Percentiles rank a stretch among this genome's conserved stretches.
phyloP scores from a whole-genome alignment of 1,140 invertebrate genomes.

The Zaprionus tsacasi region DNA sequence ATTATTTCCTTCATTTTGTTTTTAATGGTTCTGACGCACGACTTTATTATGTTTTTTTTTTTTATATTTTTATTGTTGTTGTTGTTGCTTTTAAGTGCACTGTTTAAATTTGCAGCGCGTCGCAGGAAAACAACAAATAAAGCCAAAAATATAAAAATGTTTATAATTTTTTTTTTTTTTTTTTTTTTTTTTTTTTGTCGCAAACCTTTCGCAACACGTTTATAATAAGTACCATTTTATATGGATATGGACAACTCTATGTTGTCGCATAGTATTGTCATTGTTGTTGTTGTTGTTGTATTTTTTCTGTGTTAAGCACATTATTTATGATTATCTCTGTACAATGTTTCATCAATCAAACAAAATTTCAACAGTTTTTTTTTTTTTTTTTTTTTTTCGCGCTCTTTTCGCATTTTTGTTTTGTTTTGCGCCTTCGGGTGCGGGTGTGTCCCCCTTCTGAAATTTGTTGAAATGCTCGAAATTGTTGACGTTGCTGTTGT shows the following conservation, averaged over 20 bases:
- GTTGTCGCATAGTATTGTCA: constrained; percentile 3
- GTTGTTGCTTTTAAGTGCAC: constrained; percentile 47
- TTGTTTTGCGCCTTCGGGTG: constrained; percentile 14
- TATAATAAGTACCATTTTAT: constrained; percentile 32
- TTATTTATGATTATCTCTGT: constrained; percentile 77
- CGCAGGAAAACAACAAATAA: constrained; percentile 10
- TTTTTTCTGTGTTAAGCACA: constrained; percentile 43
- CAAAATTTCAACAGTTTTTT: constrained; percentile 63
- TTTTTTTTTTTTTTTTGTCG: constrained; percentile 22
- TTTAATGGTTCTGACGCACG: constrained; percentile 61
- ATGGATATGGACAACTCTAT: constrained; percentile 31
- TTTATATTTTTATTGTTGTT: too few species aligned
- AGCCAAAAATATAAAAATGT: constrained; percentile 5
- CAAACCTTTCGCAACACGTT: constrained; percentile 47
- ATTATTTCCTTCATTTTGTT: background rate
- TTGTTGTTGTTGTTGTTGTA: constrained; percentile 19
- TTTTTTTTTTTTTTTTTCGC: constrained; percentile 24
- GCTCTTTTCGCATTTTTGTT: constrained; percentile 7
- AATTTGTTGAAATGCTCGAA: constrained; percentile 10
- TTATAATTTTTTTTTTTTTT: constrained; percentile 24
- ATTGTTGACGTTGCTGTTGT: constrained; percentile 4
- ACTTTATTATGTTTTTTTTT: background rate
- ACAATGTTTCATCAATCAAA: constrained; percentile 76
- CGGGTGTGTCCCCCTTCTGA: constrained; percentile 35
- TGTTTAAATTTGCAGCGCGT: constrained; percentile 67